Evolutionary conservation across 1,140 invertebrate species (phyloP), one percentile per base, ranked within the genome.

Genomic region (Ceratosolen solmsi): DNA sequence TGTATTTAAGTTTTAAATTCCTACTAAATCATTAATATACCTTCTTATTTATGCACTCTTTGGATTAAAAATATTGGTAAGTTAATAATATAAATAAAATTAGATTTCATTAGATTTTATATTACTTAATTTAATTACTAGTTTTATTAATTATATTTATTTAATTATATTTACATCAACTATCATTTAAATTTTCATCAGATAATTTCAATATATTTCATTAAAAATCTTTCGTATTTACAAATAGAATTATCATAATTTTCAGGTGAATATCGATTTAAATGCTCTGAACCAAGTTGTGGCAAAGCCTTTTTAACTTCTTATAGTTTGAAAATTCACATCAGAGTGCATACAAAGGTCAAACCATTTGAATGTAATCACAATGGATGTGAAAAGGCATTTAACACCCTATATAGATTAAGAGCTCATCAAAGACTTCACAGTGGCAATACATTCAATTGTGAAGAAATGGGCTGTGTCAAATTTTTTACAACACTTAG

Each of bases 401-500:
- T 98, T 91, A 99, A 97, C 90, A 99, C 97, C 78, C 92, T 98
- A 36, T 98, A 98, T 92, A 96, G 96, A 92, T 93, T 98, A 87
- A 94, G 96, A 92, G 97, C 97, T 86, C 98, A 99, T 90, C 94
- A 98, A 91, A 93, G 97, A 86, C 92, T 99, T 82, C 98, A 99
- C 91, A 98, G 95, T 89, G 97, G 98, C 17, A 95, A 98, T 87
- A 98, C 97, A n/a, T 99, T 98, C 90, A 98, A 98, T 90, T 99
- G 98, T 92, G 93, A 95, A 87, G 92, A 95, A 81, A 93, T 94
- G 86, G 95, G 96, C 80, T 99, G 97, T 87, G 93, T 94, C 68
- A 98, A 98, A 91, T 96, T 95, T 90, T 99, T 99, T 90, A 99
- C 97, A 13, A 99, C 98, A 46, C 91, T 97, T 68, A 98, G 96